phyloP scores from a whole-genome alignment of 2,888 invertebrate species.

The Agonopterix subpropinquella region DNA sequence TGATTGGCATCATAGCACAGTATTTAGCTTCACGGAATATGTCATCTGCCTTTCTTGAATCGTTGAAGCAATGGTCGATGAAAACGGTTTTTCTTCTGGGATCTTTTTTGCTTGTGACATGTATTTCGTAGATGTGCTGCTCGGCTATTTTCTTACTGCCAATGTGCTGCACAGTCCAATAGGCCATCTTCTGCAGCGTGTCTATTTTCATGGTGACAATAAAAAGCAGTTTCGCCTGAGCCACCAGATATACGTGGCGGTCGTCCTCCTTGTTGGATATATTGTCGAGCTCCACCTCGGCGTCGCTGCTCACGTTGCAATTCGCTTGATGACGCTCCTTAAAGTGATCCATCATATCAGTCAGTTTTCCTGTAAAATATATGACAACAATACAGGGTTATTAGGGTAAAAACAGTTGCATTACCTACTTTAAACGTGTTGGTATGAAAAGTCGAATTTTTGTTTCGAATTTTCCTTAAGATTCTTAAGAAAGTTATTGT shows the following conservation, averaged over 20 bases:
- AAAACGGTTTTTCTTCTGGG: conserved; percentile 43
- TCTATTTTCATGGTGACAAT: conserved; percentile 55
- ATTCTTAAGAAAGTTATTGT: too few relatives aligned
- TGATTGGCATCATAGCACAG: conserved; percentile 51
- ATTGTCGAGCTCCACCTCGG: conserved; percentile 39
- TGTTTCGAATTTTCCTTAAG: too few relatives aligned
- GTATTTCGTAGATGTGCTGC: conserved; percentile 56
- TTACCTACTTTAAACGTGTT: too few relatives aligned
- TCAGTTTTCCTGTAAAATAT: conserved; percentile 37
- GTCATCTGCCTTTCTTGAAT: conserved; percentile 49
- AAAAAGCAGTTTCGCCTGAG: conserved; percentile 48
- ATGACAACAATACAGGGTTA: too few relatives aligned
- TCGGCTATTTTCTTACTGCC: conserved; percentile 48
- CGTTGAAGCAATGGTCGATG: conserved; percentile 56
- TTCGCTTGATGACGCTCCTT: conserved; percentile 47
- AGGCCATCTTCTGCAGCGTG: conserved; percentile 51
- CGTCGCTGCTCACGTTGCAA: conserved; percentile 38
- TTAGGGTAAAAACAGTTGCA: too few relatives aligned
- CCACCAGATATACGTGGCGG: conserved; percentile 41
- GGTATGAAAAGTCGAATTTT: too few relatives aligned
- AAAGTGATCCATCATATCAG: conserved; percentile 54
- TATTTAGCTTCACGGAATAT: conserved; percentile 43
- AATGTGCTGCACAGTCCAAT: conserved; percentile 56
- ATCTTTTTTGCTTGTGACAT: conserved; percentile 48
- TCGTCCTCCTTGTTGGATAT: conserved; percentile 37